Evolutionary conservation across 1,140 invertebrate genomes (phyloP).

Genomic region (Tetramorium alpestre): DNA sequence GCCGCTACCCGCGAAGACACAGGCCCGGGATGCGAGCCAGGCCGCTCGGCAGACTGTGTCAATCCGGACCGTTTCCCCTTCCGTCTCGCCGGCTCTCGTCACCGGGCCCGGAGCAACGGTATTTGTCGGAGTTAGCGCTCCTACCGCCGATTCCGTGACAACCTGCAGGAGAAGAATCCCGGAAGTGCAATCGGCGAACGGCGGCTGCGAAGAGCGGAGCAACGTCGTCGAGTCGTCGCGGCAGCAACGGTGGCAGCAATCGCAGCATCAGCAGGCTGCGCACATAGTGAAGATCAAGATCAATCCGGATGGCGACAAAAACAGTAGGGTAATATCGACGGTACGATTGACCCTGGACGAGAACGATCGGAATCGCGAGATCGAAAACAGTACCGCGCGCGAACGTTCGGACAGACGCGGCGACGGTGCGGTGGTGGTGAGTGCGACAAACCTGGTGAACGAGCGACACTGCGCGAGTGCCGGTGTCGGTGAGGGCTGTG

Average conservation of each 20-base stretch:
- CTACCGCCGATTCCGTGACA: constrained; percentile 75
- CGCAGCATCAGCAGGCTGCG: constrained; percentile 75
- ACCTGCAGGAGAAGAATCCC: constrained; percentile 76
- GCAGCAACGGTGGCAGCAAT: constrained; percentile 76
- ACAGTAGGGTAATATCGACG: constrained; percentile 80
- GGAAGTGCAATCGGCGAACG: constrained; percentile 84
- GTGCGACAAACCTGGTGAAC: constrained; percentile 76
- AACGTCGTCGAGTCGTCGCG: constrained; percentile 80
- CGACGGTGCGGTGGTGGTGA: constrained; percentile 77
- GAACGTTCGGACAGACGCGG: constrained; percentile 71
- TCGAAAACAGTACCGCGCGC: constrained; percentile 80
- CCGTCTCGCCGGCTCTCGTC: constrained; percentile 69
- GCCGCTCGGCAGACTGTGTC: constrained; percentile 79
- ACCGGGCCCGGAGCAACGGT: constrained; percentile 86
- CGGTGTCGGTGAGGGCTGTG: constrained; percentile 78
- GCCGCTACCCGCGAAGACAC: constrained; percentile 76
- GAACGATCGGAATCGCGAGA: constrained; percentile 81
- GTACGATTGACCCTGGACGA: constrained; percentile 79
- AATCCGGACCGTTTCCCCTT: constrained; percentile 78
- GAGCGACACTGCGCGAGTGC: constrained; percentile 68
- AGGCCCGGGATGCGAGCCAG: constrained; percentile 71
- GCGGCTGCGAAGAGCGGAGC: constrained; percentile 81
- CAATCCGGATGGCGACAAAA: constrained; percentile 86
- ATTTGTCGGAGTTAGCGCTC: constrained; percentile 84
- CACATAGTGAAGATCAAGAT: constrained; percentile 90